Percentiles rank a stretch among this genome's conserved stretches.
Conservation (phyloP, 2,113 vertebrate species). For the Thomomys bottae region DNA sequence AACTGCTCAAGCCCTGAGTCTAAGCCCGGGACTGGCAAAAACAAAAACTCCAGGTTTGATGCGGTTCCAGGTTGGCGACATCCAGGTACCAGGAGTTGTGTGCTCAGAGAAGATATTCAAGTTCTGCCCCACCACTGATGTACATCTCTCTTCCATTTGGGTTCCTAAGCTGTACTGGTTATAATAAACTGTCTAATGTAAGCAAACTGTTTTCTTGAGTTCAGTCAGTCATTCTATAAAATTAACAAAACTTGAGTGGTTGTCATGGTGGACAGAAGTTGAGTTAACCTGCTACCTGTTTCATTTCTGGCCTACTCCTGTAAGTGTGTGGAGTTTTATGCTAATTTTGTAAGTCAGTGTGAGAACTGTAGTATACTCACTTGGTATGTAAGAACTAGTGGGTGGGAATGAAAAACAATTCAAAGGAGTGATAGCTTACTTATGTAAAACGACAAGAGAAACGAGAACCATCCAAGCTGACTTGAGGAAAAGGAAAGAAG, state of each 20-base stretch:
- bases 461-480: not conserved
- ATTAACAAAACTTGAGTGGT: not conserved
- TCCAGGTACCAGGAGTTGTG: not conserved
- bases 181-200: not conserved
- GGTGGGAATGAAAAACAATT: not conserved
- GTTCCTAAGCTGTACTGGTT: not conserved
- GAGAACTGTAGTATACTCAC: not conserved
- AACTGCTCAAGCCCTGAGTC: too few relatives aligned
- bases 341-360: not conserved
- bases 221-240: not conserved
- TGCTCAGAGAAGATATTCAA: not conserved
- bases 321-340: not conserved
- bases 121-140: not conserved
- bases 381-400: not conserved
- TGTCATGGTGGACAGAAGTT: not conserved
- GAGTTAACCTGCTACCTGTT: not conserved
- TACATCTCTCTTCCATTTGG: not conserved
- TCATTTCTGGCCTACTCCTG: not conserved
- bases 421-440: not conserved
- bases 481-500: not conserved
- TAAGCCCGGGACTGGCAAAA: too few relatives aligned
- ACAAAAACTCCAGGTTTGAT: too few relatives aligned
- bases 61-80: not conserved
- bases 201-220: not conserved
- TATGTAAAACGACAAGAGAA: not conserved